Conservation (phyloP, 2,888 invertebrate genomes). For the Melieria crassipennis region DNA sequence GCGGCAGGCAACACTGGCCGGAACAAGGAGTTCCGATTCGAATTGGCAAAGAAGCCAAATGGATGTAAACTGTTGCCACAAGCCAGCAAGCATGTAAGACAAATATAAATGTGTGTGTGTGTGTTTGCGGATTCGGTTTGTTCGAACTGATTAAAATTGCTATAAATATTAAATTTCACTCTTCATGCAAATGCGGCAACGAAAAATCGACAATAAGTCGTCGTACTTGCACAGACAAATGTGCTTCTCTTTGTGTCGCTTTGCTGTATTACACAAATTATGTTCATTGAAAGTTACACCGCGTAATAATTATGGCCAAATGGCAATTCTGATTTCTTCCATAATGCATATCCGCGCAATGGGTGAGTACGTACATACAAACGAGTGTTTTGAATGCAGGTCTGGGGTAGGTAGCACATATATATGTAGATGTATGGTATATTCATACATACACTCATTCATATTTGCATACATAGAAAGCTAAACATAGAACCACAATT, state of each 20-base stretch:
- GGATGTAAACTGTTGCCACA: not conserved
- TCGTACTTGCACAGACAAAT: not conserved
- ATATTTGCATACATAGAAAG: not conserved
- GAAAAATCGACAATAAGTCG: not conserved
- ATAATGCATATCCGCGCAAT: not conserved
- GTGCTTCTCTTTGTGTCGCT: no score
- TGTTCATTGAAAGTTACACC: slow-evolving; percentile 49
- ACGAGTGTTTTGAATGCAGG: slow-evolving; percentile 17
- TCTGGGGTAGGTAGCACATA: not conserved
- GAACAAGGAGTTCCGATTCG: not conserved
- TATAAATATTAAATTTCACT: slow-evolving; percentile 55
- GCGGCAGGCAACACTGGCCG: no score
- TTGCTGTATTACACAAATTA: slow-evolving; percentile 45
- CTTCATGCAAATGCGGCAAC: not conserved
- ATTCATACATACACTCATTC: not conserved
- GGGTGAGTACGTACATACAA: slow-evolving; percentile 4
- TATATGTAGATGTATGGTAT: not conserved
- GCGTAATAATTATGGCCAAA: not conserved
- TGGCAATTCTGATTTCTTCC: not conserved
- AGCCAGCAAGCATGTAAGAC: not conserved
- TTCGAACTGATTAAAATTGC: slow-evolving; percentile 35
- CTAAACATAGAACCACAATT: not conserved
- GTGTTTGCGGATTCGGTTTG: no score
- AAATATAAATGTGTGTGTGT: not conserved
- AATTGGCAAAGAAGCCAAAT: not conserved